Percentiles rank a stretch among this genome's conserved stretches.
These are phyloP conservation scores for Pelecanoides urinatrix DNA, from an alignment of 2,113 vertebrate species.

Conservation along the genomic window DNA sequence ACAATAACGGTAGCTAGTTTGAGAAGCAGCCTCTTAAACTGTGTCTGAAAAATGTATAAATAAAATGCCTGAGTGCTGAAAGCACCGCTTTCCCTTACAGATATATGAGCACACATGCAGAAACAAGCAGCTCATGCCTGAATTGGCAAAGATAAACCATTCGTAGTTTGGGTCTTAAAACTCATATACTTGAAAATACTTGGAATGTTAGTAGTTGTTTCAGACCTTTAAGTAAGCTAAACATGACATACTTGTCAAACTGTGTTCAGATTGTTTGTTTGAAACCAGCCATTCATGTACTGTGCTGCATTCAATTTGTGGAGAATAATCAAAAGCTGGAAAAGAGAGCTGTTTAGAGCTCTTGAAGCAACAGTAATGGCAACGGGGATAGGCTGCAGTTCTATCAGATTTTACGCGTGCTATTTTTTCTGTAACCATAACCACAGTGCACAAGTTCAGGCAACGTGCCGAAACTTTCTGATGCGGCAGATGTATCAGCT, in stretches of 20 bases:
- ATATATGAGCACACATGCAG: neutral
- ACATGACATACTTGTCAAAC: neutral
- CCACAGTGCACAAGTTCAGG: slow-evolving; percentile 5
- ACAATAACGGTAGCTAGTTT: neutral
- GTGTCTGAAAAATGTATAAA: neutral
- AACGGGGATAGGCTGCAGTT: neutral
- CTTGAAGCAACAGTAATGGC: slow-evolving; percentile 17
- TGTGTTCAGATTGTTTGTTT: slow-evolving; percentile 25
- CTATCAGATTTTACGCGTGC: slow-evolving; percentile 14
- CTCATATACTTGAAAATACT: neutral
- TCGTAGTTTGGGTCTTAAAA: slow-evolving; percentile 20
- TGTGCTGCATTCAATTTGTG: neutral
- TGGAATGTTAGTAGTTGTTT: neutral
- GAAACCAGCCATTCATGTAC: neutral
- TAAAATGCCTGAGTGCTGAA: neutral
- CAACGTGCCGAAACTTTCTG: neutral
- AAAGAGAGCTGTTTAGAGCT: slow-evolving; percentile 19
- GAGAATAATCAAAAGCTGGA: slow-evolving; percentile 23
- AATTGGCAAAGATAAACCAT: slow-evolving; percentile 6
- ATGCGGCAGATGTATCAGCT: neutral
- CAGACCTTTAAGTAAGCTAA: neutral
- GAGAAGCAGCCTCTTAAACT: slow-evolving; percentile 1
- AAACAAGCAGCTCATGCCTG: neutral
- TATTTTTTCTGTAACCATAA: slow-evolving; percentile 16
- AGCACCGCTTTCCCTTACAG: neutral